phyloP scores from a whole-genome alignment of 2,113 vertebrate genomes.

The Puffinus mauretanicus region DNA sequence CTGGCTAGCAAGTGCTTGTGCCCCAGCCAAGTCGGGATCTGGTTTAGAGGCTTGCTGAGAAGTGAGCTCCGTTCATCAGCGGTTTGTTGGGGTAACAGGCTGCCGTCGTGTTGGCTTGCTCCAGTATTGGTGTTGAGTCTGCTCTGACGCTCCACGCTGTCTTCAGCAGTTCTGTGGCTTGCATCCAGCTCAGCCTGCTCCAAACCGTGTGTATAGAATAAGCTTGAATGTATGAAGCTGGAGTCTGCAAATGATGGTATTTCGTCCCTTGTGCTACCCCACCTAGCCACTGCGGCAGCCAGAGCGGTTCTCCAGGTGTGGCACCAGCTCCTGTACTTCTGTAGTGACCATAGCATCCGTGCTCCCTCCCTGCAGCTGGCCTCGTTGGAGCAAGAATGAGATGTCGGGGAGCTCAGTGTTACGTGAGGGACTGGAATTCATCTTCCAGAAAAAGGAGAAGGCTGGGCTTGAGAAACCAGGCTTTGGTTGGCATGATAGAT shows the following conservation, averaged over 20 bases:
- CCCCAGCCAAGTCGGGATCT: background rate
- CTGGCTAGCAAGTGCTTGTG: background rate
- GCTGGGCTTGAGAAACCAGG: background rate
- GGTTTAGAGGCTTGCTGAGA: background rate
- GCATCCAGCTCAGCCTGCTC: background rate
- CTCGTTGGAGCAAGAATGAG: background rate
- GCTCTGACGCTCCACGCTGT: background rate
- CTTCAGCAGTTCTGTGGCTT: background rate
- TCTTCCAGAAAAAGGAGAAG: background rate
- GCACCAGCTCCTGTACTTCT: background rate
- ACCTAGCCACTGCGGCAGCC: background rate
- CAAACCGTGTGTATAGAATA: background rate
- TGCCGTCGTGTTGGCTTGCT: accelerated
- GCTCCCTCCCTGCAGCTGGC: background rate
- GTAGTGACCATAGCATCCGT: accelerated
- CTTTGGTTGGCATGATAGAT: background rate
- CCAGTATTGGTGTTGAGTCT: background rate
- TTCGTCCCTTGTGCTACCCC: background rate
- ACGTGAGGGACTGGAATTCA: background rate
- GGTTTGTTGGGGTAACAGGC: background rate
- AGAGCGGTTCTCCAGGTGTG: background rate
- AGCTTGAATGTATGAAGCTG: background rate
- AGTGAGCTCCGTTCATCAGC: background rate
- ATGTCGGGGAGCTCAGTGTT: background rate
- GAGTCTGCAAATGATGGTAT: background rate